Percentiles rank a stretch among this genome's conserved stretches.
Conservation (phyloP, 2,113 vertebrate species). For the Myotis lucifugus region DNA sequence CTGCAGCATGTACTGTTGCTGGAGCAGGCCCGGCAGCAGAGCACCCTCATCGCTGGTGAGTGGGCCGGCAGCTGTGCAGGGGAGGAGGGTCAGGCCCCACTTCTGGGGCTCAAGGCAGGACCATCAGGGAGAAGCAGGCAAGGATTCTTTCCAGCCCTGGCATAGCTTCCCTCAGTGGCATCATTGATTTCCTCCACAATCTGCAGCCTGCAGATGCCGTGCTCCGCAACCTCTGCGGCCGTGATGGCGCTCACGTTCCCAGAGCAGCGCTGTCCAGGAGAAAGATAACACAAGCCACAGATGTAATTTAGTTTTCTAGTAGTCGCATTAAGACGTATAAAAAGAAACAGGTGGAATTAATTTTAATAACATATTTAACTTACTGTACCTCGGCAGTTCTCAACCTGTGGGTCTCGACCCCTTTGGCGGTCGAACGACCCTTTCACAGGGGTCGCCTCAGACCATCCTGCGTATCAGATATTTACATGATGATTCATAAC, state of each 20-base stretch:
- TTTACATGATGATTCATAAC: no score
- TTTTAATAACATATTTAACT: not conserved
- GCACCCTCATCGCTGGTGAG: constrained; percentile 92
- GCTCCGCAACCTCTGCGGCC: not conserved
- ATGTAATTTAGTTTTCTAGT: not conserved
- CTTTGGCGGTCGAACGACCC: no score
- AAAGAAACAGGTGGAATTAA: not conserved
- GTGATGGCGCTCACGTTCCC: not conserved
- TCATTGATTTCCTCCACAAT: not conserved
- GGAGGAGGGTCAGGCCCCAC: not conserved
- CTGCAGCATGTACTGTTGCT: constrained; percentile 94
- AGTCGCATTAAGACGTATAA: not conserved
- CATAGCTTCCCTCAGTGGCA: not conserved
- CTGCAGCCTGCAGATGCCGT: not conserved
- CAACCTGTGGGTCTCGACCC: no score
- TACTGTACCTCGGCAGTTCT: no score
- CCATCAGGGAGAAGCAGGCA: not conserved
- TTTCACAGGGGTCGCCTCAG: no score
- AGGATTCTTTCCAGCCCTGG: not conserved
- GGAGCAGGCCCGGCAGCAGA: constrained; percentile 96
- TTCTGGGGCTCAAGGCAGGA: not conserved
- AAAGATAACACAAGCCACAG: not conserved
- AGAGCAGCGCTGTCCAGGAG: not conserved
- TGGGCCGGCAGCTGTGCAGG: accelerated
- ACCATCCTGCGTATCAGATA: no score